Percentiles rank a stretch among this genome's conserved stretches.
phyloP scores from a whole-genome alignment of 2,113 vertebrate genomes.

The Colius striatus region DNA sequence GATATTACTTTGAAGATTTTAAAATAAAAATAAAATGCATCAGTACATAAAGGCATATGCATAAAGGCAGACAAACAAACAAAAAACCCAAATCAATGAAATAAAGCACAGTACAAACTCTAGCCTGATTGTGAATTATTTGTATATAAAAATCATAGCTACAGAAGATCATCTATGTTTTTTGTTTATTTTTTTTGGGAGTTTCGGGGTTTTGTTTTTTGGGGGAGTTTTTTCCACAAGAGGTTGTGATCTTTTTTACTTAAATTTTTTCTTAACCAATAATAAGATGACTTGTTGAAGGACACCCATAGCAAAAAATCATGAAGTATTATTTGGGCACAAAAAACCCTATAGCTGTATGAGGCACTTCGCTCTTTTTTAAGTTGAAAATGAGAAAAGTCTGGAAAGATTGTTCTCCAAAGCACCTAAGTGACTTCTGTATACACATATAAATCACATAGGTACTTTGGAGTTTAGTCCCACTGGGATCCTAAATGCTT shows the following conservation, averaged over 20 bases:
- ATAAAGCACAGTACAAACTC: neutral
- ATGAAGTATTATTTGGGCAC: neutral
- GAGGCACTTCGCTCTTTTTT: neutral
- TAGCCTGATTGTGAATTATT: neutral
- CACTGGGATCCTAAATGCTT: conserved; percentile 27
- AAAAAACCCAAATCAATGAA: neutral
- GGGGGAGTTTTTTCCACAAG: neutral
- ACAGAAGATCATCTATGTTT: neutral
- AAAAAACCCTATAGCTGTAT: neutral
- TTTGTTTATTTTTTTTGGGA: neutral
- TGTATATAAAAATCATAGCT: neutral
- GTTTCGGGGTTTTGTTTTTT: neutral
- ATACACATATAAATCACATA: neutral
- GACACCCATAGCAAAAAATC: neutral
- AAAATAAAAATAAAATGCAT: neutral
- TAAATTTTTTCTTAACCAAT: neutral
- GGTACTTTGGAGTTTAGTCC: conserved; percentile 13
- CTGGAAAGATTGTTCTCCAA: neutral
- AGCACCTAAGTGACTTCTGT: neutral
- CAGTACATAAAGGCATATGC: neutral
- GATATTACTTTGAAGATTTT: neutral
- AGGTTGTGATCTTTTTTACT: neutral
- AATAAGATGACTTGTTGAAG: neutral
- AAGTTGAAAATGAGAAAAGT: neutral
- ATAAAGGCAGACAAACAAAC: neutral